Conservation (phyloP, 1,140 invertebrate species). For the Halesus radiatus region DNA sequence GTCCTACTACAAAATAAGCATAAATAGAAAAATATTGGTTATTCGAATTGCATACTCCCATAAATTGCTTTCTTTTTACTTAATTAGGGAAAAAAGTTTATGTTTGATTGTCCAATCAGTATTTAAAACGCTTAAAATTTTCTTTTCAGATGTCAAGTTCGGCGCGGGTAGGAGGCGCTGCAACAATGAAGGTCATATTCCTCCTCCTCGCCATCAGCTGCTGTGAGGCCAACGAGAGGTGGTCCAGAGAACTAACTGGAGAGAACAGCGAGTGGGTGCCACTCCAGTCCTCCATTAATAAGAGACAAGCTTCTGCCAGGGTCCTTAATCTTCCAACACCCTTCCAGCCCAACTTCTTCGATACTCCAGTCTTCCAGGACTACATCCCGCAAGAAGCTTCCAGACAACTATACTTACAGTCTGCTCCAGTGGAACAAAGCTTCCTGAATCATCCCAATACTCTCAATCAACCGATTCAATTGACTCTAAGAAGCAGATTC, state of each 20-base stretch:
- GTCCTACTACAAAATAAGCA: no score
- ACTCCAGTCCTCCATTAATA: slow-evolving; percentile 56
- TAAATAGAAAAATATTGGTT: no score
- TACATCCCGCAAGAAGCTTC: slow-evolving; percentile 64
- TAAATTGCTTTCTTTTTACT: no score
- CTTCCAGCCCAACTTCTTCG: slow-evolving; percentile 62
- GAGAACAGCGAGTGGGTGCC: slow-evolving; percentile 53
- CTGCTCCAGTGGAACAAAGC: slow-evolving; percentile 60
- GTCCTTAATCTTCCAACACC: slow-evolving; percentile 67
- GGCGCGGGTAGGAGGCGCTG: slow-evolving; percentile 29
- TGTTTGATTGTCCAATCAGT: no score
- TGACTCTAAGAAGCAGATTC: slow-evolving; percentile 44
- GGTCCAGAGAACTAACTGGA: slow-evolving; percentile 50
- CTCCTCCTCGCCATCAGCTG: slow-evolving; percentile 15
- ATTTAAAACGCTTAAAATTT: background rate
- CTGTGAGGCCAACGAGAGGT: slow-evolving; percentile 36
- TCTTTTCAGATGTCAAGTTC: slow-evolving; percentile 40
- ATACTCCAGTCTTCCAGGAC: slow-evolving; percentile 62
- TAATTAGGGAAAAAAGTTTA: no score
- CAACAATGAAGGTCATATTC: background rate
- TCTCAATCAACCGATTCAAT: slow-evolving; percentile 59
- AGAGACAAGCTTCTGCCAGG: slow-evolving; percentile 67
- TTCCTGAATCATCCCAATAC: slow-evolving; percentile 62
- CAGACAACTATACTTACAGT: slow-evolving; percentile 65
- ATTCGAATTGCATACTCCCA: no score